Conservation (phyloP, 2,797 vertebrate species). For the Pelochelys cantorii region DNA sequence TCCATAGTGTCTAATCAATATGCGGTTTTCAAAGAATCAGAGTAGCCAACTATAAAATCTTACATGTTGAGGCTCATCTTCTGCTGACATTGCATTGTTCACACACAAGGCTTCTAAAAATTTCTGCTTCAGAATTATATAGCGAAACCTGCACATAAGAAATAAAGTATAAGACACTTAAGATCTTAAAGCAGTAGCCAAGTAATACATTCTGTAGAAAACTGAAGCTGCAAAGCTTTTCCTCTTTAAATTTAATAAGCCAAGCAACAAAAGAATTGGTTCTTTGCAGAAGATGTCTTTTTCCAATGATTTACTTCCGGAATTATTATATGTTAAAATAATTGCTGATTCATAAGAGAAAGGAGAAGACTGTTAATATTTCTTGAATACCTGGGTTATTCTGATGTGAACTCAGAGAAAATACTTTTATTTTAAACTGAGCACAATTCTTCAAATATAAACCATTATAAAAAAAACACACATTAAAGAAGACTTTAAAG, state of each 20-base stretch:
- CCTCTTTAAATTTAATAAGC: background rate
- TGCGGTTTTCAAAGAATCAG: background rate
- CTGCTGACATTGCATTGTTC: conserved; percentile 96
- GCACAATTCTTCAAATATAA: background rate
- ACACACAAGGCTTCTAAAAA: conserved; percentile 97
- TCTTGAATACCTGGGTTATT: background rate
- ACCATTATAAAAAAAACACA: background rate
- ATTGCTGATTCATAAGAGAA: background rate
- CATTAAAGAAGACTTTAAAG: background rate
- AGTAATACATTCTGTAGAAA: background rate
- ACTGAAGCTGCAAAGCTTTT: background rate
- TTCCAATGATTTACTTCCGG: background rate
- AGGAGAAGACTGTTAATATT: no score
- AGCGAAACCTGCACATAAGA: conserved; percentile 88
- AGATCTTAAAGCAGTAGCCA: background rate
- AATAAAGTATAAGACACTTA: conserved; percentile 15
- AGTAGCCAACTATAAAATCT: conserved; percentile 59
- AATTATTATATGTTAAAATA: background rate
- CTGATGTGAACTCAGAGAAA: background rate
- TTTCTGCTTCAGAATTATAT: conserved; percentile 96
- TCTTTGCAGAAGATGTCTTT: background rate
- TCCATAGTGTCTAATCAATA: background rate
- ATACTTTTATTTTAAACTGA: background rate
- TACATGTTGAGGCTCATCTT: conserved; percentile 94
- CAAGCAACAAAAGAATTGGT: background rate